Evolutionary conservation across 37 sponge, comb jelly and placozoan species (phyloP), one percentile per base, ranked within the genome.

Genomic region (Aplysina aerophoba): DNA sequence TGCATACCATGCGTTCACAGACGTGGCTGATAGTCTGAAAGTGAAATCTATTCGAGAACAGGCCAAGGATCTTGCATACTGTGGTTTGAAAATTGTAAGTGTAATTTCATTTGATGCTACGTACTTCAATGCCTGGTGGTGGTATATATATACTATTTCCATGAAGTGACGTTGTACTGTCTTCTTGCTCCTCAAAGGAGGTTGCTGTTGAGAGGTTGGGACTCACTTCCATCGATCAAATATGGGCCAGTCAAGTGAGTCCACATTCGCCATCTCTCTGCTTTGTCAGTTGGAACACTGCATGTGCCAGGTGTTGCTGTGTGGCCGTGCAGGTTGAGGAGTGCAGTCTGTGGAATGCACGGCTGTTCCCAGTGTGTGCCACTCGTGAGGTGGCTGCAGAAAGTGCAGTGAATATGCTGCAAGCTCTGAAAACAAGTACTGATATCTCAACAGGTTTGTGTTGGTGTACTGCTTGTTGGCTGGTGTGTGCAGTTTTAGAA

Each of bases 301-400:
- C 20, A n/a, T 82, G 50, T 44, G 50, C 8, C 50, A 44, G 50
- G 50, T 44, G 50, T 44, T 44, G 50, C 8, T 44, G 50, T 44
- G 50, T 44, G 50, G 8, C 50, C 30, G 13, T 57, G 80, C 25
- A 87, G 55, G 25, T 22, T 15, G 30, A 15, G 0, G 44, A 67
- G 24, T 87, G 82, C 34, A 84, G 66, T 35, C 44, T 94, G 79
- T 94, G 94, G 94, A 85, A 73, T 72, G 86, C 86, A 5, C 44
- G 59, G 31, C 59, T 94, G 38, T 94, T 94, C 44, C 91, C 94
- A 34, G 63, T 83, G n/a, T 94, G 73, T 68, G 22, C 71, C 6
- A 86, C 84, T 12, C 80, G 84, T 39, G 33, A 54, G 41, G 79
- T 64, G 12, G 90, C 94, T 15, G 69, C 83, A 24, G 6, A 39